These are phyloP conservation scores for Chaenocephalus aceratus DNA, from an alignment of 2,113 vertebrate species.

Conservation along the genomic window DNA sequence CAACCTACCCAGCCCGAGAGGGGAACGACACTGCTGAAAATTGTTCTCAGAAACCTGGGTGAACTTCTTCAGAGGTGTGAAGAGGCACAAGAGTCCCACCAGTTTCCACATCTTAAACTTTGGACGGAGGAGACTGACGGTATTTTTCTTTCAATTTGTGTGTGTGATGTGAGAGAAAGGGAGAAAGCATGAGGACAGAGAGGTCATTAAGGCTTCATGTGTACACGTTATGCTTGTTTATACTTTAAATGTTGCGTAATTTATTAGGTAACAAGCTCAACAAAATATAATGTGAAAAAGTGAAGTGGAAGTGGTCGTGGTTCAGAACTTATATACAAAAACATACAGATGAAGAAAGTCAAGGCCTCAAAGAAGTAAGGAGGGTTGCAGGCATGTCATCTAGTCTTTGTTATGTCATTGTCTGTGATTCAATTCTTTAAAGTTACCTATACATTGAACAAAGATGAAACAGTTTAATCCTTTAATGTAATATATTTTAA, in stretches of 20 bases:
- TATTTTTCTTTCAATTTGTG: slow-evolving; percentile 47
- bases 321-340: slow-evolving; percentile 2
- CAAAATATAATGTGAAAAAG: not conserved
- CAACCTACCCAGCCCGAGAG: slow-evolving; percentile 43
- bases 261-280: not conserved
- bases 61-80: slow-evolving; percentile 46
- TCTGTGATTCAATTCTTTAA: not conserved
- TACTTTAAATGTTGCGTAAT: not conserved
- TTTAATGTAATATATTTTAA: not conserved
- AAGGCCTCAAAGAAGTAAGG: not conserved
- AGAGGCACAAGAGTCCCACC: not conserved
- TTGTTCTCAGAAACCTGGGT: slow-evolving; percentile 19
- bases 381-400: not conserved
- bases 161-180: slow-evolving; percentile 1
- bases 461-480: not conserved
- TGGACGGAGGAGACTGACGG: slow-evolving; percentile 64
- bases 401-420: not conserved
- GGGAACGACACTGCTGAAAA: slow-evolving; percentile 16
- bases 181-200: not conserved
- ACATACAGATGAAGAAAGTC: not conserved
- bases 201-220: slow-evolving; percentile 6
- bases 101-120: slow-evolving; percentile 21
- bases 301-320: not conserved
- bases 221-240: not conserved
- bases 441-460: not conserved